Conservation (phyloP, 2,797 vertebrate species). For the Chiloscyllium punctatum region DNA sequence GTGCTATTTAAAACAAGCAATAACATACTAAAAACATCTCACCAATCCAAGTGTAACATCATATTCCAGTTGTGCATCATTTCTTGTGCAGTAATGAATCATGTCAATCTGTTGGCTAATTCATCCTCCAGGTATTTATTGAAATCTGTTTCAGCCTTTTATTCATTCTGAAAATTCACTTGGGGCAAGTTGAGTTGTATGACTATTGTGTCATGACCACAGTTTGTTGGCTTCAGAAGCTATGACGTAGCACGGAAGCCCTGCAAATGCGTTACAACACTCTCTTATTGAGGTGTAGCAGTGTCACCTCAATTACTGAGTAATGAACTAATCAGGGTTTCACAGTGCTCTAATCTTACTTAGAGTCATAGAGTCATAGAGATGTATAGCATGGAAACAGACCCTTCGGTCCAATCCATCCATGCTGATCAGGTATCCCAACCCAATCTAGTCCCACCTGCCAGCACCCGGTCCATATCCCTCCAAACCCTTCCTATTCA, state of each 20-base stretch:
- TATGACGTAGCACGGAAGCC: not conserved
- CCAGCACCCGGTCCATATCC: too few relatives aligned
- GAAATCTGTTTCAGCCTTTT: not conserved
- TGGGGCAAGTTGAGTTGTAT: not conserved
- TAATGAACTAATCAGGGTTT: not conserved
- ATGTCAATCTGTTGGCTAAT: conserved; percentile 11
- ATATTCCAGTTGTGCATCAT: not conserved
- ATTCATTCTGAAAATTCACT: not conserved
- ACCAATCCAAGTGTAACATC: not conserved
- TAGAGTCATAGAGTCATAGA: too few relatives aligned
- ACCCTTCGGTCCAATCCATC: too few relatives aligned
- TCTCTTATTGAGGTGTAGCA: not conserved
- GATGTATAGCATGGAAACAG: too few relatives aligned
- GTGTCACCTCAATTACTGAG: too few relatives aligned
- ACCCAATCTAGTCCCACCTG: too few relatives aligned
- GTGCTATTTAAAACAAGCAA: not conserved
- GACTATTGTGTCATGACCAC: not conserved
- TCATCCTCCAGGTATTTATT: not conserved
- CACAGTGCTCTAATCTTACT: not conserved
- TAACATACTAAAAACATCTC: not conserved
- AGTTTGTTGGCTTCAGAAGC: not conserved
- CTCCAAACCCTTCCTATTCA: too few relatives aligned
- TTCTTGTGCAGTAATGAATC: not conserved
- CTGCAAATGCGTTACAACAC: not conserved
- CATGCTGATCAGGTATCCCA: too few relatives aligned